phyloP scores from a whole-genome alignment of 2,888 invertebrate genomes.

The Leptothorax acervorum region DNA sequence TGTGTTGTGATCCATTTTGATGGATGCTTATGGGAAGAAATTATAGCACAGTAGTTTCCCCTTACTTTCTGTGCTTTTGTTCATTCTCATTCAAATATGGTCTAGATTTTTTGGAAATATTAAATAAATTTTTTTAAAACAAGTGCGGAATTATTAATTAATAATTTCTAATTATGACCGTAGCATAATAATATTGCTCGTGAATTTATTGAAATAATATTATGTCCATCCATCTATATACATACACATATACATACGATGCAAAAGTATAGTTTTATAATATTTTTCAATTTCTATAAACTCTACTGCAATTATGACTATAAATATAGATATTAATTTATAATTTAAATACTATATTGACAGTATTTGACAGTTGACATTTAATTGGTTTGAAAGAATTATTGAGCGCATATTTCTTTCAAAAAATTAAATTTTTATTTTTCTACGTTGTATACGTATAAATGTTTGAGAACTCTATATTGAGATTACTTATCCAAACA shows the following conservation, averaged over 20 bases:
- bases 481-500: background rate
- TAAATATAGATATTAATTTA: conserved; percentile 19
- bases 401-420: background rate
- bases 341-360: background rate
- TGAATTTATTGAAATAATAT: background rate
- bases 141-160: background rate
- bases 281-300: conserved; percentile 4
- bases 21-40: too few relatives aligned
- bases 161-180: background rate
- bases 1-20: too few relatives aligned
- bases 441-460: too few relatives aligned
- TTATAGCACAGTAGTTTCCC: too few relatives aligned
- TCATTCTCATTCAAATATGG: too few relatives aligned
- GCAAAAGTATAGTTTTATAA: background rate
- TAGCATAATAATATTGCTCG: background rate
- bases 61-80: too few relatives aligned
- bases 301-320: background rate
- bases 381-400: conserved; percentile 25
- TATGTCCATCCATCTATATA: background rate
- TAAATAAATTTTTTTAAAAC: background rate
- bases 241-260: too few relatives aligned
- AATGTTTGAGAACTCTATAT: background rate
- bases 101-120: too few relatives aligned
- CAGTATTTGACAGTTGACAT: conserved; percentile 1
- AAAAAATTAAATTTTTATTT: conserved; percentile 13